Evolutionary conservation across 2,888 invertebrate genomes (phyloP), one percentile per base, ranked within the genome.

Genomic region (Ptychoptera albimana): DNA sequence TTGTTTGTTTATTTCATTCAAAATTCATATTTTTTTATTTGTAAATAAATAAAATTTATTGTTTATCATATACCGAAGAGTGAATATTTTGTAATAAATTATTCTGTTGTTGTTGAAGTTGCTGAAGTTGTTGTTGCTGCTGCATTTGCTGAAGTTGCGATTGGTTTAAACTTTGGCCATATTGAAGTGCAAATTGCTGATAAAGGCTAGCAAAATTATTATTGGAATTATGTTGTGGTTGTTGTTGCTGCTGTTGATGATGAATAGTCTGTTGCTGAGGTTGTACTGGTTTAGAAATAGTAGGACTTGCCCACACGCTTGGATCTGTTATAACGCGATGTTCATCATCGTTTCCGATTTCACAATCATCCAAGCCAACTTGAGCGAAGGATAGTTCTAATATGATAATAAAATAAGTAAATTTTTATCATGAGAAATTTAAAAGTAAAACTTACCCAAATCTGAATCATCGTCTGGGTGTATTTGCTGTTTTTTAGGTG

Each of bases 241-340:
- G 31, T 15, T 16, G 55, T 41, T 11, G 53, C 36, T 42, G 54
- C 47, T 9, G 55, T 36, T 31, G 8, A n/a, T 31, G 9, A 34
- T 43, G 11, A 14, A 3, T 13, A 35, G n/a, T 35, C 7, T 4
- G 53, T 31, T 51, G 49, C 23, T 47, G 49, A 39, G 53, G 48
- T 45, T 55, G 51, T 23, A 31, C 53, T 45, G 60, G 52, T 50
- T 58, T 58, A 5, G 55, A 52, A 45, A 58, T 58, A 4, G 55
- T 53, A 15, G 64, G 61, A 51, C 62, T 63, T 16, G 67, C 62
- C 72, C 72, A 72, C 12, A 72, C 71, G 38, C 66, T 67, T 1
- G 71, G 67, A 52, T 64, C 61, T 42, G 63, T 50, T 43, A 55
- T 57, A n/a, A 60, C 50, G 9, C 58, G 53, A 13, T 52, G 56